Evolutionary conservation across 1,140 invertebrate genomes (phyloP).

Genomic region (Coenobita brevimanus): DNA sequence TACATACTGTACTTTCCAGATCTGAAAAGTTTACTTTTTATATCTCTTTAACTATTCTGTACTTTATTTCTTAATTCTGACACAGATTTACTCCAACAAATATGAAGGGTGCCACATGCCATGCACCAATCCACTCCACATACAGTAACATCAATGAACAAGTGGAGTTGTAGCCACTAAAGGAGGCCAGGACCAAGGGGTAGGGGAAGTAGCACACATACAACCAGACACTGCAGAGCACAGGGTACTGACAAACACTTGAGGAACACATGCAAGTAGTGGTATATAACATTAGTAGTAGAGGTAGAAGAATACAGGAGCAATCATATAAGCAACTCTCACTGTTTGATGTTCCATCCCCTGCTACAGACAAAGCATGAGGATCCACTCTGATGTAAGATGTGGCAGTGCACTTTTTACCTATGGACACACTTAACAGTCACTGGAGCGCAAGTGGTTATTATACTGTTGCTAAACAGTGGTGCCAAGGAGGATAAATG

Average conservation of each 20-base stretch:
- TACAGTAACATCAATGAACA: background rate
- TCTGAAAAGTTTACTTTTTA: background rate
- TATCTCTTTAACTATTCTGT: background rate
- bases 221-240: conserved; percentile 5
- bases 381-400: conserved; percentile 46
- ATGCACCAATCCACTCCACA: conserved; percentile 36
- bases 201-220: conserved; percentile 21
- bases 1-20: background rate
- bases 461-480: conserved; percentile 50
- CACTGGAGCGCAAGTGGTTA: conserved; percentile 51
- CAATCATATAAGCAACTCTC: conserved; percentile 26
- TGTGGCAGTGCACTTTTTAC: conserved; percentile 42
- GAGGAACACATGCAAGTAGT: conserved; percentile 20
- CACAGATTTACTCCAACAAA: conserved; percentile 40
- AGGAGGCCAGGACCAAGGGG: conserved; percentile 6
- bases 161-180: conserved; percentile 38
- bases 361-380: conserved; percentile 47
- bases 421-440: conserved; percentile 35
- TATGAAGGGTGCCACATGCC: conserved; percentile 32
- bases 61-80: background rate
- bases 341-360: conserved; percentile 35
- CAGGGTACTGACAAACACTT: too few species aligned
- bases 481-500: conserved; percentile 61
- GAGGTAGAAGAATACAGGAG: background rate
- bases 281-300: conserved; percentile 18